Conservation (phyloP, 2,797 vertebrate genomes). For the Pipistrellus pipistrellus region DNA sequence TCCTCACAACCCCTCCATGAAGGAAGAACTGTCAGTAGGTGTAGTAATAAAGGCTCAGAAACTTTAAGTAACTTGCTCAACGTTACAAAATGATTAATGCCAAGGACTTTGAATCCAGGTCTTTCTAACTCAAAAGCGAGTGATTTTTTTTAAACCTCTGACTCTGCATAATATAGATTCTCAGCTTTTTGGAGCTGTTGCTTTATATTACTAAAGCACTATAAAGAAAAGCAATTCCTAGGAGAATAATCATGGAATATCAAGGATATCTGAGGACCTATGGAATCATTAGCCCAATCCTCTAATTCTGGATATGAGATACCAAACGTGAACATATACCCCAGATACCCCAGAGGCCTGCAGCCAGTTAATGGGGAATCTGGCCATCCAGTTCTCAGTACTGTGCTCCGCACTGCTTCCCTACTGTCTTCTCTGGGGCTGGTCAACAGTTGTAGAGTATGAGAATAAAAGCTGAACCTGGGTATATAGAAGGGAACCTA, state of each 20-base stretch:
- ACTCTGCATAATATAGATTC: not conserved
- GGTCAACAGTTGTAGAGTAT: not conserved
- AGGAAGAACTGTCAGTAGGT: not conserved
- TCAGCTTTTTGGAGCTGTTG: not conserved
- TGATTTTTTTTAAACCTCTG: slow-evolving; percentile 22
- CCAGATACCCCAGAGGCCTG: not conserved
- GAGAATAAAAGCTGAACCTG: not conserved
- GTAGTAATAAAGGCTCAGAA: not conserved
- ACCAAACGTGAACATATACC: not conserved
- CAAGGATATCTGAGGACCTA: not conserved
- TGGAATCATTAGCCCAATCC: not conserved
- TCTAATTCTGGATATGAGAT: not conserved
- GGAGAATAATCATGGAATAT: not conserved
- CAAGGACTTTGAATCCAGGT: not conserved
- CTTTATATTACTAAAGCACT: not conserved
- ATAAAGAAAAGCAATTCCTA: not conserved
- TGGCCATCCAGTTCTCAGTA: not conserved
- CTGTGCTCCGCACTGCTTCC: fast-evolving
- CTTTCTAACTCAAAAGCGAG: not conserved
- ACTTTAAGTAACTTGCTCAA: slow-evolving; percentile 16
- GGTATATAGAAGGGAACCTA: not conserved
- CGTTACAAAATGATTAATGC: not conserved
- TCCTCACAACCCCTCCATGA: not conserved
- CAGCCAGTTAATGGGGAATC: not conserved
- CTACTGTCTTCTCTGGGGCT: not conserved